A percentile compares a stretch with the other conserved stretches of the same genome.
These are phyloP conservation scores for Pissodes strobi DNA, from an alignment of 1,140 invertebrate genomes.

Conservation along the genomic window DNA sequence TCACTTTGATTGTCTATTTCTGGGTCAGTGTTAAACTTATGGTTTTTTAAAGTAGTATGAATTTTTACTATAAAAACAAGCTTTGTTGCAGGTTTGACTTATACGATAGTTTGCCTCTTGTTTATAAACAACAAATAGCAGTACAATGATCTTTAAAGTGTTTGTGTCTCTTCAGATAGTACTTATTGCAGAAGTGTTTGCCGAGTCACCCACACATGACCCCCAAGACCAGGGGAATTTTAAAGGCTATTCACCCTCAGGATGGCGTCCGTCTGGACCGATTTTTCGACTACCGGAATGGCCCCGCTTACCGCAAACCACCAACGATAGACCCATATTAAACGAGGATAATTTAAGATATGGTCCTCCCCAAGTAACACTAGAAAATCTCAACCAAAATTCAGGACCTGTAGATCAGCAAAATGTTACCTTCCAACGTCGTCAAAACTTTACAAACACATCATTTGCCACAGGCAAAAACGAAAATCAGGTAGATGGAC, in stretches of 20 bases:
- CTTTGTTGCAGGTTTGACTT: too few species aligned
- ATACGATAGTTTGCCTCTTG: too few species aligned
- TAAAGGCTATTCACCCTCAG: constrained; percentile 31
- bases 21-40: constrained; percentile 10
- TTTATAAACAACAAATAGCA: neutral
- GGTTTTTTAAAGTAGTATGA: neutral
- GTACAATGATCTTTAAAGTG: neutral
- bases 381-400: neutral
- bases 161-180: neutral
- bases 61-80: constrained; percentile 4
- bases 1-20: neutral
- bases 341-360: neutral
- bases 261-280: constrained; percentile 37
- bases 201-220: too few species aligned
- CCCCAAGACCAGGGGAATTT: neutral
- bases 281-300: constrained; percentile 23
- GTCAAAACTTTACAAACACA: neutral
- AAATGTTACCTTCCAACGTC: neutral
- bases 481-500: neutral
- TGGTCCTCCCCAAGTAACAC: neutral
- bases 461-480: neutral
- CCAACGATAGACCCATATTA: neutral
- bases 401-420: neutral
- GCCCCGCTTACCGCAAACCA: neutral
- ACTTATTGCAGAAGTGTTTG: neutral